Conservation (phyloP, 2,797 vertebrate genomes). For the Pangasius mekongensis region DNA sequence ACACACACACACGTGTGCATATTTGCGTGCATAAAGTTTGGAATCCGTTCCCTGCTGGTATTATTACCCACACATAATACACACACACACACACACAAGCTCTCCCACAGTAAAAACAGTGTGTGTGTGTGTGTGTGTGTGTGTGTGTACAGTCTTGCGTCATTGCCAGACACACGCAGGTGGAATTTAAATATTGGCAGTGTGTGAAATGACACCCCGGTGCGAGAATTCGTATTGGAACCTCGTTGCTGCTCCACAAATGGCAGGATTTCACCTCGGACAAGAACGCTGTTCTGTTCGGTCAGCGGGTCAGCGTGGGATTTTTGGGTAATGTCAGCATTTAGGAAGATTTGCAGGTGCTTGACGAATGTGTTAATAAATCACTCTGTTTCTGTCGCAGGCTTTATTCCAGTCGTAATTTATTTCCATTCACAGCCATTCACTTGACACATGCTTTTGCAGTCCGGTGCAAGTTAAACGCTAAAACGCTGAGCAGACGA, state of each 20-base stretch:
- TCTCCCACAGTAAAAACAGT: slow-evolving; percentile 22
- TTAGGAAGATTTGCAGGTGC: not conserved
- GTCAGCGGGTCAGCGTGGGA: slow-evolving; percentile 10
- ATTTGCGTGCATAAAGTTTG: slow-evolving; percentile 49
- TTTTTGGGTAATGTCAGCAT: not conserved
- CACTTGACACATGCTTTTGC: not conserved
- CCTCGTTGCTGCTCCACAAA: slow-evolving; percentile 34
- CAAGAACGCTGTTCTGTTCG: slow-evolving; percentile 20
- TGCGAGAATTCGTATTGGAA: slow-evolving; percentile 45
- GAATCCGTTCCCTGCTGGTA: slow-evolving; percentile 50
- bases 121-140: not conserved
- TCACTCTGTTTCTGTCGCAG: not conserved
- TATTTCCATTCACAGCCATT: not conserved
- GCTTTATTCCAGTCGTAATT: not conserved
- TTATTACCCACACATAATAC: slow-evolving; percentile 47
- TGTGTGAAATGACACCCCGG: slow-evolving; percentile 56
- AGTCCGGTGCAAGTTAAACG: not conserved
- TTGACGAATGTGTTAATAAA: not conserved
- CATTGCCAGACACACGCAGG: slow-evolving; percentile 54
- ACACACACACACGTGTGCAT: slow-evolving; percentile 1
- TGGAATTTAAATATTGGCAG: slow-evolving; percentile 55
- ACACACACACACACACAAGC: slow-evolving; percentile 47
- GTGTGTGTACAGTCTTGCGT: slow-evolving; percentile 39
- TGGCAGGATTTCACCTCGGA: slow-evolving; percentile 34
- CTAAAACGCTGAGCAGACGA: not conserved